A percentile compares a stretch with the other conserved stretches of the same genome.
phyloP scores from a whole-genome alignment of 2,797 vertebrate species.

The Halcyon smyrnensis region DNA sequence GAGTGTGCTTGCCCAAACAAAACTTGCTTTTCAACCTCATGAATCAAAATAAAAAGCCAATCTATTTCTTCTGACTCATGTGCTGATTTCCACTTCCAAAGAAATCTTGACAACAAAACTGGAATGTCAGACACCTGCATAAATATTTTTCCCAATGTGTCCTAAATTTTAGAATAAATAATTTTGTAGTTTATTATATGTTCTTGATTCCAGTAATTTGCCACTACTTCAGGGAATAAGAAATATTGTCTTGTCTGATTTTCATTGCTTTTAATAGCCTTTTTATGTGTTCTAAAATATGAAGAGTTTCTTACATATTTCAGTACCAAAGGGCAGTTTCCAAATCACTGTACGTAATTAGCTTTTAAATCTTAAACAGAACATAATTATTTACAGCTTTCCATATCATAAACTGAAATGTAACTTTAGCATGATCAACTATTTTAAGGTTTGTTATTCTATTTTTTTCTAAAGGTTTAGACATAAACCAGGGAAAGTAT shows the following conservation, averaged over 20 bases:
- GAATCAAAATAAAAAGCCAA: slow-evolving; percentile 11
- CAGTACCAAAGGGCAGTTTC: not conserved
- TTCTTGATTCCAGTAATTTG: not conserved
- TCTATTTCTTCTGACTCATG: not conserved
- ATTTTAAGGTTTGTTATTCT: not conserved
- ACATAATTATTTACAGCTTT: not conserved
- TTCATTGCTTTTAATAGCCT: not conserved
- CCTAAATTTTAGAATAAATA: not conserved
- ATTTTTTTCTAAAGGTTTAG: not conserved
- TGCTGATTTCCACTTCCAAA: not conserved
- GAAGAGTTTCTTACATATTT: not conserved
- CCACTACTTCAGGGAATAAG: not conserved
- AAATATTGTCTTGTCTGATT: not conserved
- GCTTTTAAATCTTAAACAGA: not conserved
- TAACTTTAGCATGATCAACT: not conserved
- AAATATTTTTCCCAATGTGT: not conserved
- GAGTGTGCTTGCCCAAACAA: not conserved
- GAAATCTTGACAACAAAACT: not conserved
- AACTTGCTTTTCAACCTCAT: slow-evolving; percentile 14
- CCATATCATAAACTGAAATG: not conserved
- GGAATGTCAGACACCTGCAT: not conserved
- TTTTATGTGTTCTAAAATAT: not conserved
- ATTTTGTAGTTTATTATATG: not conserved
- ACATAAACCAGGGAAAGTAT: not conserved
- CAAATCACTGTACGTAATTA: not conserved